phyloP scores from a whole-genome alignment of 2,888 invertebrate genomes.

The Drosophila histrio region DNA sequence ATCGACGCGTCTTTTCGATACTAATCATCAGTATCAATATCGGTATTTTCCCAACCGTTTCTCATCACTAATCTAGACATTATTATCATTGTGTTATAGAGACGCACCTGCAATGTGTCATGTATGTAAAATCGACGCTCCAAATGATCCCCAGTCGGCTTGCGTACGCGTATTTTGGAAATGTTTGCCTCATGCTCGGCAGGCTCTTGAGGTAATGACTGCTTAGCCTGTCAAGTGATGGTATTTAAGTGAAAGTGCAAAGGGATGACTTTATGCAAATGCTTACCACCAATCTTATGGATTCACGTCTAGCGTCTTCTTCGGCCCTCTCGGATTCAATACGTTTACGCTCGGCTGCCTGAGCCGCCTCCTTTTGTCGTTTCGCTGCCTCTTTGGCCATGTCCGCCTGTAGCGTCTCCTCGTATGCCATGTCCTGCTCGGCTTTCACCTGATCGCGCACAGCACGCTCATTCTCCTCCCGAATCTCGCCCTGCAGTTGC shows the following conservation, averaged over 20 bases:
- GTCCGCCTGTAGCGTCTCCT: slow-evolving; percentile 90
- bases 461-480: slow-evolving; percentile 94
- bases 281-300: slow-evolving; percentile 83
- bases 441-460: slow-evolving; percentile 94
- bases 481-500: slow-evolving; percentile 90
- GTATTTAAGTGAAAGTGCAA: no score
- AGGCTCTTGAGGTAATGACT: slow-evolving; percentile 90
- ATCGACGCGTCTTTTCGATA: no score
- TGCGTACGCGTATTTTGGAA: slow-evolving; percentile 91
- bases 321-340: slow-evolving; percentile 90
- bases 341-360: slow-evolving; percentile 89
- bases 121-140: slow-evolving; percentile 89
- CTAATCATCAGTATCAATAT: no score
- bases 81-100: background rate
- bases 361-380: slow-evolving; percentile 88
- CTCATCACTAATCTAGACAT: background rate
- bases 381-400: slow-evolving; percentile 95
- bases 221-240: slow-evolving; percentile 85
- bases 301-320: slow-evolving; percentile 90
- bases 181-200: slow-evolving; percentile 86
- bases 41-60: no score
- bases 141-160: slow-evolving; percentile 91
- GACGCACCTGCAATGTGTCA: slow-evolving; percentile 85
- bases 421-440: slow-evolving; percentile 97
- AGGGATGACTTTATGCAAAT: no score